Conservation (phyloP, 35 echinoderm and acorn worm genomes). For the Apostichopus parvimensis region DNA sequence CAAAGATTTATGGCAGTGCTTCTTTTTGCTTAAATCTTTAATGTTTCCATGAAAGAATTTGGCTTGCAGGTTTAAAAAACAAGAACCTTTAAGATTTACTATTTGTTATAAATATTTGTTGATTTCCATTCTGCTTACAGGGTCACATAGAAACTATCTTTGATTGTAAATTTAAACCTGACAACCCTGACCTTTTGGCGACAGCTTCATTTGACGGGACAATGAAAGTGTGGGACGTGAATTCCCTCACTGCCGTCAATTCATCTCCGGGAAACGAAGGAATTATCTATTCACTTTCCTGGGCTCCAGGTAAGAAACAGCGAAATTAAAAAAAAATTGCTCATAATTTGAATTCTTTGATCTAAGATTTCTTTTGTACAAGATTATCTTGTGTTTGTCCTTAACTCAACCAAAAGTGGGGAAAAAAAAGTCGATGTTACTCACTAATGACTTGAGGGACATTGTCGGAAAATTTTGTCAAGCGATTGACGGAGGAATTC, state of each 20-base stretch:
- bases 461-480: no score
- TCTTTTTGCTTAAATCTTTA: no score
- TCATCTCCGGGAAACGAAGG: constrained; percentile 98
- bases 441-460: no score
- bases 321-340: neutral
- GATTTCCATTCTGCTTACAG: constrained; percentile 19
- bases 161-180: constrained; percentile 98
- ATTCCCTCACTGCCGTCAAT: constrained; percentile 74
- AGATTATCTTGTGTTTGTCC: no score
- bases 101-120: neutral
- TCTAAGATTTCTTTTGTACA: no score
- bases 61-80: neutral
- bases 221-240: constrained; percentile 97
- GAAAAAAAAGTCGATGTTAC: no score
- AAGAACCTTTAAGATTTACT: neutral
- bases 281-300: constrained; percentile 93
- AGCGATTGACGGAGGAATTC: no score
- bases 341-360: no score
- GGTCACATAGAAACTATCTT: constrained; percentile 97
- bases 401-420: no score
- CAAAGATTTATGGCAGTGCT: no score
- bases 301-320: constrained; percentile 85
- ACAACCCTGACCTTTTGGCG: constrained; percentile 85
- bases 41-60: neutral
- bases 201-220: constrained; percentile 99